phyloP scores from a whole-genome alignment of 2,888 invertebrate genomes.

The Esperia sulphurella region DNA sequence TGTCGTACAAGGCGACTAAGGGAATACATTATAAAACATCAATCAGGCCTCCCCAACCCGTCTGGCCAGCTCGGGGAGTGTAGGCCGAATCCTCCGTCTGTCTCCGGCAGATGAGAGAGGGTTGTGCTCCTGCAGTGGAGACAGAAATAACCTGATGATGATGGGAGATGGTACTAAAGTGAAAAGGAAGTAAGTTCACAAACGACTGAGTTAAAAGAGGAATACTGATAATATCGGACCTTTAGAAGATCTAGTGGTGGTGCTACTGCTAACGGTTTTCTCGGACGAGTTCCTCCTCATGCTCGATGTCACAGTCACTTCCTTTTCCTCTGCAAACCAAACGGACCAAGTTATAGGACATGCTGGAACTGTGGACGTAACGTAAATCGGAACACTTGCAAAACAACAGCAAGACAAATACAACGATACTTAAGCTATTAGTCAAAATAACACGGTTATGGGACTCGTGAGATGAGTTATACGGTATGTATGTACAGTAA shows the following conservation, averaged over 20 bases:
- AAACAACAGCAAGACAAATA: constrained; percentile 66
- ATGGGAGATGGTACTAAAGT: too few relatives aligned
- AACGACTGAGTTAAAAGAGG: too few relatives aligned
- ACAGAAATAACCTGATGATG: too few relatives aligned
- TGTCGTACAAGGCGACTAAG: too few relatives aligned
- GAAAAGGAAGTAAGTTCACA: too few relatives aligned
- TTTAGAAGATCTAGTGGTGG: constrained; percentile 80
- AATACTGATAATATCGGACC: constrained; percentile 40
- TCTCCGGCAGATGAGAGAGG: too few relatives aligned
- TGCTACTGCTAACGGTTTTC: constrained; percentile 78
- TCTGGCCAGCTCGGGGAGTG: too few relatives aligned
- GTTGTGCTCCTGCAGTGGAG: too few relatives aligned
- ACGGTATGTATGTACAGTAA: constrained; percentile 62
- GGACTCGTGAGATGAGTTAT: constrained; percentile 62
- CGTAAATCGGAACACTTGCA: constrained; percentile 45
- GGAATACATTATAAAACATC: too few relatives aligned
- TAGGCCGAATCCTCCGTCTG: too few relatives aligned
- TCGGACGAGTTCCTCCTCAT: constrained; percentile 73
- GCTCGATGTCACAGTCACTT: constrained; percentile 70
- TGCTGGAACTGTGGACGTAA: neutral
- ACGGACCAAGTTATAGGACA: constrained; percentile 6
- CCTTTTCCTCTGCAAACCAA: constrained; percentile 63
- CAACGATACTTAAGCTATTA: constrained; percentile 72
- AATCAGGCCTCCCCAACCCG: too few relatives aligned
- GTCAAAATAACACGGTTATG: constrained; percentile 72